Percentiles rank a stretch among this genome's conserved stretches.
phyloP scores from a whole-genome alignment of 2,113 vertebrate genomes.

The Sceloporus tristichus region DNA sequence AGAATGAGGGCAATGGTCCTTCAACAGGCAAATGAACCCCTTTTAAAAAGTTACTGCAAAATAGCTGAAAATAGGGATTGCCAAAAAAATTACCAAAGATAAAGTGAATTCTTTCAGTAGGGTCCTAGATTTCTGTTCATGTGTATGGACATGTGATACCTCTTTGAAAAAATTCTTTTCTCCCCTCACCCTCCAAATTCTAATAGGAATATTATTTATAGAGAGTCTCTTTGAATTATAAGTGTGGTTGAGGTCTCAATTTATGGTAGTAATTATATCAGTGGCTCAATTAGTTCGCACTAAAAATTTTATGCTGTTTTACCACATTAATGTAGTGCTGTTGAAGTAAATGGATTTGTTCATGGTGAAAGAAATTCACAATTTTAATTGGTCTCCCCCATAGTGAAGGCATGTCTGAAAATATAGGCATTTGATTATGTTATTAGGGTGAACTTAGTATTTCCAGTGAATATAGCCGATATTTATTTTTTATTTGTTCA shows the following conservation, averaged over 20 bases:
- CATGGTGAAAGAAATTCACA: conserved; percentile 8
- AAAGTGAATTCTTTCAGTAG: no score
- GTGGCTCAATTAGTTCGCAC: conserved; percentile 71
- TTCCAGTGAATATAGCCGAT: background rate
- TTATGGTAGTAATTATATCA: conserved; percentile 69
- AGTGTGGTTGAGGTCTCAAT: conserved; percentile 64
- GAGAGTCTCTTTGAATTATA: no score
- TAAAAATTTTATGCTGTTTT: conserved; percentile 56
- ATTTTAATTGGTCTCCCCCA: conserved; percentile 44
- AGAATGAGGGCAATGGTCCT: background rate
- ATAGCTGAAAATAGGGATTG: background rate
- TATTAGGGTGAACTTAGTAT: background rate
- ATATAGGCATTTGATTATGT: conserved; percentile 38
- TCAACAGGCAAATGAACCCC: background rate
- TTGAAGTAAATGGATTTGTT: conserved; percentile 59
- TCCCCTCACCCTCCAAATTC: conserved; percentile 42
- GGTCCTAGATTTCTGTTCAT: background rate
- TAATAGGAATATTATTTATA: conserved; percentile 59
- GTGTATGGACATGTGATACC: no score
- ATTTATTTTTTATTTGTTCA: background rate
- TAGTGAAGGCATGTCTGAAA: background rate
- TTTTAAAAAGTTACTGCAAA: background rate
- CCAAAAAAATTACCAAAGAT: background rate
- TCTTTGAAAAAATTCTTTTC: conserved; percentile 17
- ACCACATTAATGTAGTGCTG: conserved; percentile 52